Evolutionary conservation across 2,888 invertebrate species (phyloP), one percentile per base, ranked within the genome.

Genomic region (Rotaria sp.): DNA sequence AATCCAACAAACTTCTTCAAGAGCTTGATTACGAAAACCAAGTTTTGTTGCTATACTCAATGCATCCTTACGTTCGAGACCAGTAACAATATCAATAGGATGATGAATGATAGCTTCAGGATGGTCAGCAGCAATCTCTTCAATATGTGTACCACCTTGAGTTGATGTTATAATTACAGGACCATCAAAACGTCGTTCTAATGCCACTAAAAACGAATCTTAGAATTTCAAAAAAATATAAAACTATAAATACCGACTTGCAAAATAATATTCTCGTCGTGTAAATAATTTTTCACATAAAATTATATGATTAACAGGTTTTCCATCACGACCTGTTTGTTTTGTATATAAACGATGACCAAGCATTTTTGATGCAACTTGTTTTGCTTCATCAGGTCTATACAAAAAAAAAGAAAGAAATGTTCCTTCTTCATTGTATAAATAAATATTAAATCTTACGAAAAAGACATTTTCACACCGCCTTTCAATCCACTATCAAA

Each of bases 281-380:
- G 97, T 96, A 91, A 97, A 99, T 92, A 98, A 95, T 85, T 98
- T 93, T 92, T 99, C 97, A 30, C 96, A 95, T n/a, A 99, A 95
- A 96, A 99, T 97, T 3, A 96, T 96, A 90, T 94, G 41, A 91
- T 96, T 96, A 90, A 97, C 97, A 90, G 96, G 95, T 88, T 96
- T 94, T 10, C 91, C 91, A 18, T 88, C 88, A 84, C 90, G 95
- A 1, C 97, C 97, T 0, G 97, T 98, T 92, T 98, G 97, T 92
- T 97, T 97, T 2, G 97, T 98, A 87, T 97, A 94, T 89, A 98
- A 92, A 88, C 94, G 93, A 90, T 97, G 94, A 26, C 96, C 95
- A 87, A 97, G 92, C 97, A 98, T 98, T 92, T 96, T 94, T 52
- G 93, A 92, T 4, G 95, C 93, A 85, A 96, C 91, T 4, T 94